Base-by-base conservation (phyloP, 2,113 vertebrate genomes). In the Chroicocephalus ridibundus region DNA sequence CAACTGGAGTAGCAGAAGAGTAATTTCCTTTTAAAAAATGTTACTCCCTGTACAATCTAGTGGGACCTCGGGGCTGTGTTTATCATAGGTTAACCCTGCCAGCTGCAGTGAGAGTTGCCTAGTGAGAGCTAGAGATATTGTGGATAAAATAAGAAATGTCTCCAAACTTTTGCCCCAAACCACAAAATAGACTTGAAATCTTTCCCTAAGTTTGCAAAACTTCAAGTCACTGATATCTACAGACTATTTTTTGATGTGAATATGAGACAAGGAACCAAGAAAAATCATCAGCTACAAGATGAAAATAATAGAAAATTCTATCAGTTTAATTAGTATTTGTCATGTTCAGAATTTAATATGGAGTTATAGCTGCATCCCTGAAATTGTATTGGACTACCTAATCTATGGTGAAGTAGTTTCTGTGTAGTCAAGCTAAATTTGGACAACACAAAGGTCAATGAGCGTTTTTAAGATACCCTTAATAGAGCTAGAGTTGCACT, bases 1-100 rank as follows among this genome's bases (percentile, higher is more conserved):
- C 74, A 96, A 76, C 40, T 94, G 47, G 42, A 95, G 85, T 65
- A 94, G 71, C 90, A 93, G 51, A 38, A 93, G 83, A 81, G 61
- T 76, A 65, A 54, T 92, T 93, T 95, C 47, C 55, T 93, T 95
- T 95, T 89, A 94, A 97, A 95, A 96, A 82, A 93, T 93, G 34
- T 82, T 94, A 44, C n/a, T 90, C 38, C 65, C 69, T 82, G 52
- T 46, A 72, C 83, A 87, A 72, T 13, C 9, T 89, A 91, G 76
- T 90, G 70, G 77, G 86, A 91, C 81, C 69, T 84, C 0, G 0
- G 81, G 86, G 91, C 74, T 85, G 74, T 0, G 3, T 94, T 96
- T 89, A 79, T 91, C 93, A 76, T 34, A 72, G 66, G 69, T 94
- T 96, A 96, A 94, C 92, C 58, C 80, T 78, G 81, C 78, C 49